Percentiles rank a stretch among this genome's conserved stretches.
Conservation (phyloP, 2,888 invertebrate genomes). For the Chorisops tibialis region DNA sequence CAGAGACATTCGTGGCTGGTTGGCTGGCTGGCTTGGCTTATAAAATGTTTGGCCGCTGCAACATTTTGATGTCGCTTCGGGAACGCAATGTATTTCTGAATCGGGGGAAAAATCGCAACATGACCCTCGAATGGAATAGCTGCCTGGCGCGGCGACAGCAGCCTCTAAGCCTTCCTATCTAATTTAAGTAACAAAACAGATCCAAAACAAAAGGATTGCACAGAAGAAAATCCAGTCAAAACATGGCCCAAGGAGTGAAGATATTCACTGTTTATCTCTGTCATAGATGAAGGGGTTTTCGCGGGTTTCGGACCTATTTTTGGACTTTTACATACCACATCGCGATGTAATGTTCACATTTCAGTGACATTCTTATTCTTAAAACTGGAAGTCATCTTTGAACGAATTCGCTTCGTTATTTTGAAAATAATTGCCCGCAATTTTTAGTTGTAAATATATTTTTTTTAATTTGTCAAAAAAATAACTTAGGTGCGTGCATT, state of each 20-base stretch:
- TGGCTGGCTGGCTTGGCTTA: no score
- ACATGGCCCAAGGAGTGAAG: constrained; percentile 24
- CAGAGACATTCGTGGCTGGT: no score
- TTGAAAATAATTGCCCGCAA: not conserved
- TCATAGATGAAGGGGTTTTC: no score
- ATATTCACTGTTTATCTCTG: constrained; percentile 13
- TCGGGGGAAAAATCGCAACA: not conserved
- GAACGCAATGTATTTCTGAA: not conserved
- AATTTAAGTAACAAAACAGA: constrained; percentile 29
- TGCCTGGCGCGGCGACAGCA: not conserved
- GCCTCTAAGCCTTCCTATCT: constrained; percentile 15
- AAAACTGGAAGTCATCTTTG: constrained; percentile 25
- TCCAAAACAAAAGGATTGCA: constrained; percentile 21
- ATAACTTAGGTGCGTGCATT: no score
- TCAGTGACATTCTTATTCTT: constrained; percentile 23
- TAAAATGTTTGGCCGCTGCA: not conserved
- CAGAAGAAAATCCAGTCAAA: constrained; percentile 28
- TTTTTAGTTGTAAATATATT: not conserved
- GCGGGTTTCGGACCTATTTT: constrained; percentile 27
- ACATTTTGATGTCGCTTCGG: not conserved
- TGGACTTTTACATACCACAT: constrained; percentile 20
- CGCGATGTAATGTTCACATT: constrained; percentile 22
- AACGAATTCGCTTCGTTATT: constrained; percentile 1
- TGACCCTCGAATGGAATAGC: constrained; percentile 15
- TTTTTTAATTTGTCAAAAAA: no score